These are phyloP conservation scores for Sipunculus nudus DNA, from an alignment of 2,888 invertebrate species.

Conservation along the genomic window DNA sequence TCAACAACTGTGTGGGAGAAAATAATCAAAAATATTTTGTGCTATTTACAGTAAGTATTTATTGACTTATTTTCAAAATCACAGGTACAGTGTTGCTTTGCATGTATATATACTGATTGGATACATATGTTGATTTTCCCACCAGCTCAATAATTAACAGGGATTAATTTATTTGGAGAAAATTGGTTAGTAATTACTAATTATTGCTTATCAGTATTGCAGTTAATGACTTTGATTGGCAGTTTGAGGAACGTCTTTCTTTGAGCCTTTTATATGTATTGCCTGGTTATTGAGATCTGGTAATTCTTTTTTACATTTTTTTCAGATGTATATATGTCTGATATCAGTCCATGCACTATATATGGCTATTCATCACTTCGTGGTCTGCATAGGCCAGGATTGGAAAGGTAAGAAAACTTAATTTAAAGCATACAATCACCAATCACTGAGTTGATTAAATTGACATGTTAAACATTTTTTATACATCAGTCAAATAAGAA, in stretches of 20 bases:
- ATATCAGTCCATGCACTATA: conserved; percentile 94
- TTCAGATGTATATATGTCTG: conserved; percentile 95
- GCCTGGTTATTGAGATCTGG: too few species aligned
- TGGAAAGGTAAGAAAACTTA: conserved; percentile 77
- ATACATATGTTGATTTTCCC: neutral
- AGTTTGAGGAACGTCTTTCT: too few species aligned
- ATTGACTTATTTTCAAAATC: conserved; percentile 69
- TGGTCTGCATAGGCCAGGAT: conserved; percentile 90
- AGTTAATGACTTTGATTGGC: too few species aligned
- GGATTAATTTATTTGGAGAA: neutral
- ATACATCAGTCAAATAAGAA: too few species aligned
- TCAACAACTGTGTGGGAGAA: conserved; percentile 99
- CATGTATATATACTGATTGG: neutral
- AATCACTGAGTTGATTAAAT: too few species aligned
- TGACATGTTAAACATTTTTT: too few species aligned
- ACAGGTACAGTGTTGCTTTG: neutral
- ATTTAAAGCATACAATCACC: neutral
- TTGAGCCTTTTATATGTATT: too few species aligned
- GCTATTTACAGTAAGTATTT: conserved; percentile 74
- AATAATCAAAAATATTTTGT: conserved; percentile 99
- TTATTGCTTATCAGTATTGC: too few species aligned
- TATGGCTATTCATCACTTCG: conserved; percentile 91
- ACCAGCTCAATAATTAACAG: neutral
- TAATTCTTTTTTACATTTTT: conserved; percentile 31
- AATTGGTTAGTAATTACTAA: neutral